Conservation (phyloP, 2,797 vertebrate species). For the Glyptemys insculpta region DNA sequence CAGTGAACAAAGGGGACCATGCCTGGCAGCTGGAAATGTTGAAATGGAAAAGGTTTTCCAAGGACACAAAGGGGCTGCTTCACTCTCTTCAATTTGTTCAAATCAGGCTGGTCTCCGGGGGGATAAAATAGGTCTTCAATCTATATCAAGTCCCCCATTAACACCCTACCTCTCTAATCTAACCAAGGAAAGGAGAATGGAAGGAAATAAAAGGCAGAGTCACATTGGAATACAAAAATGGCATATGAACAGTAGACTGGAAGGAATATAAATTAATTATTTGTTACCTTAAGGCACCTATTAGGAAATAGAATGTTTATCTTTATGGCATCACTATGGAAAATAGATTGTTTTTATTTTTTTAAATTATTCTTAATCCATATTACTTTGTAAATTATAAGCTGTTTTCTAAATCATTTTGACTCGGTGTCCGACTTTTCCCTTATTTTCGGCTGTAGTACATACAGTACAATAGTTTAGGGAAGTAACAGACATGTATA, state of each 20-base stretch:
- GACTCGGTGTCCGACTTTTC: slow-evolving; percentile 3
- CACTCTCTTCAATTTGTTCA: slow-evolving; percentile 61
- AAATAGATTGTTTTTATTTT: slow-evolving; percentile 42
- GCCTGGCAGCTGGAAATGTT: slow-evolving; percentile 35
- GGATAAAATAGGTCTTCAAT: slow-evolving; percentile 73
- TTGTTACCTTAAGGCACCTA: slow-evolving; percentile 43
- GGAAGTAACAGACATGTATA: slow-evolving; percentile 23
- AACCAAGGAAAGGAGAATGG: slow-evolving; percentile 52
- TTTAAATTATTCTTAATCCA: slow-evolving; percentile 45
- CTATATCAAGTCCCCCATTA: slow-evolving; percentile 75
- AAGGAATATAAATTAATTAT: slow-evolving; percentile 34
- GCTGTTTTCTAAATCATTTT: slow-evolving; percentile 46
- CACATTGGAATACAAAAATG: slow-evolving; percentile 30
- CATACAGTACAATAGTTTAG: slow-evolving; percentile 36
- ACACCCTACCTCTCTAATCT: slow-evolving; percentile 74
- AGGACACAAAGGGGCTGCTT: slow-evolving; percentile 64
- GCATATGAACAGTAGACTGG: not conserved
- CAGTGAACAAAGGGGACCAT: slow-evolving; percentile 54
- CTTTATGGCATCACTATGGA: slow-evolving; percentile 30
- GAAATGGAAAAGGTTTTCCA: slow-evolving; percentile 60
- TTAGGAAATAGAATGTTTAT: slow-evolving; percentile 43
- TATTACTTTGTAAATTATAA: slow-evolving; percentile 57
- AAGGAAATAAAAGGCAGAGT: slow-evolving; percentile 49
- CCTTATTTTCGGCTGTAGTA: slow-evolving; percentile 39
- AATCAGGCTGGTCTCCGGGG: slow-evolving; percentile 62